A percentile compares a stretch with the other conserved stretches of the same genome.
Evolutionary conservation across 2,888 invertebrate species (phyloP).

Genomic region (Gryllus longicercus): DNA sequence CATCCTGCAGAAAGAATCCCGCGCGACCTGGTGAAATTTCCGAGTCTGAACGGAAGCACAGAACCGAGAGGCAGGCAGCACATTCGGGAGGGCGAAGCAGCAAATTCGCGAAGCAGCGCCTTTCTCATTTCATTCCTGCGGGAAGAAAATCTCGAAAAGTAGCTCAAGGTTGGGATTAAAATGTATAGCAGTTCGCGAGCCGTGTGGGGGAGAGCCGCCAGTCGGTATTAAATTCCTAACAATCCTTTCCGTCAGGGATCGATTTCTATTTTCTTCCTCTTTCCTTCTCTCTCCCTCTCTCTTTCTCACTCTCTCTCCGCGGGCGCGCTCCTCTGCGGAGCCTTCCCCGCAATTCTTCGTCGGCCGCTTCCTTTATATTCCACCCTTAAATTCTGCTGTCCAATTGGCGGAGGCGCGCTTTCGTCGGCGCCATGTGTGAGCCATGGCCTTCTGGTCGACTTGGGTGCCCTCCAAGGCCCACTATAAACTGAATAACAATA

Average conservation of each 20-base stretch:
- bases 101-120: too few relatives aligned
- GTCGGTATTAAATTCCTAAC: conserved; percentile 36
- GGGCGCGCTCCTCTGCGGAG: neutral
- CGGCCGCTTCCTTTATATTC: neutral
- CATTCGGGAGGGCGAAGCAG: too few relatives aligned
- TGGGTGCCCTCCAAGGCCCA: conserved; percentile 10
- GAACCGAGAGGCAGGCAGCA: too few relatives aligned
- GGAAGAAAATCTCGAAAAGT: neutral
- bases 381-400: neutral
- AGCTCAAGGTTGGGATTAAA: neutral
- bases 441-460: conserved; percentile 17
- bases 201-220: neutral
- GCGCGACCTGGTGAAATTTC: too few relatives aligned
- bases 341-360: neutral
- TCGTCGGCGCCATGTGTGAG: conserved; percentile 17
- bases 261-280: conserved; percentile 12
- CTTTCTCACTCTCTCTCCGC: neutral
- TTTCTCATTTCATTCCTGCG: neutral
- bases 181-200: neutral
- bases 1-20: too few relatives aligned
- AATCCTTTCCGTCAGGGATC: conserved; percentile 25
- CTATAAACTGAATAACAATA: conserved; percentile 17
- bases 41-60: too few relatives aligned
- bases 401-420: neutral
- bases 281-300: neutral